A percentile compares a stretch with the other conserved stretches of the same genome.
These are phyloP conservation scores for Poecile montanus DNA, from an alignment of 2,797 vertebrate species.

Conservation along the genomic window DNA sequence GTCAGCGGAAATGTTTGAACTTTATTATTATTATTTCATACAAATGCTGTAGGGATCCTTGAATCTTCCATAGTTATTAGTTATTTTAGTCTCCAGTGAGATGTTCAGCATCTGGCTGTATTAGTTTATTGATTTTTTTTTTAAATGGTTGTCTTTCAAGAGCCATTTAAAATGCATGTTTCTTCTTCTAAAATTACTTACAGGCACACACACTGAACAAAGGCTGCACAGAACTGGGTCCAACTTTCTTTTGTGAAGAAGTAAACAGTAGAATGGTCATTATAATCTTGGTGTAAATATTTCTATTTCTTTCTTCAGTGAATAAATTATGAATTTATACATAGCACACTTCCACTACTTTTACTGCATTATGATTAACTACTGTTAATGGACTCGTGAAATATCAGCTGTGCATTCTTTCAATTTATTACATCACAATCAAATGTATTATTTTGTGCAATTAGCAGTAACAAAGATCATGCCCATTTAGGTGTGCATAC, in stretches of 20 bases:
- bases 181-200: background rate
- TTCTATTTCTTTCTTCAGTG: background rate
- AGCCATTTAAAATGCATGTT: background rate
- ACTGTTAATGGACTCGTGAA: background rate
- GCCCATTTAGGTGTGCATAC: background rate
- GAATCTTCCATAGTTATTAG: conserved; percentile 16
- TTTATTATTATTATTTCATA: conserved; percentile 60
- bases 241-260: background rate
- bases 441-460: background rate
- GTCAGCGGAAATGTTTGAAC: conserved; percentile 47
- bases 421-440: background rate
- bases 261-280: background rate
- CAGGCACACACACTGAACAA: background rate
- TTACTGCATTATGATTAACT: background rate
- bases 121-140: conserved; percentile 21
- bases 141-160: background rate
- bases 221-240: background rate
- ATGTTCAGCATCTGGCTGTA: background rate
- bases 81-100: conserved; percentile 11
- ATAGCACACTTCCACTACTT: background rate
- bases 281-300: background rate
- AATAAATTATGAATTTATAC: background rate
- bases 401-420: background rate
- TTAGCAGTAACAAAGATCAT: background rate
- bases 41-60: conserved; percentile 8